These are phyloP conservation scores for Diprion similis DNA, from an alignment of 1,140 invertebrate genomes.

Conservation along the genomic window DNA sequence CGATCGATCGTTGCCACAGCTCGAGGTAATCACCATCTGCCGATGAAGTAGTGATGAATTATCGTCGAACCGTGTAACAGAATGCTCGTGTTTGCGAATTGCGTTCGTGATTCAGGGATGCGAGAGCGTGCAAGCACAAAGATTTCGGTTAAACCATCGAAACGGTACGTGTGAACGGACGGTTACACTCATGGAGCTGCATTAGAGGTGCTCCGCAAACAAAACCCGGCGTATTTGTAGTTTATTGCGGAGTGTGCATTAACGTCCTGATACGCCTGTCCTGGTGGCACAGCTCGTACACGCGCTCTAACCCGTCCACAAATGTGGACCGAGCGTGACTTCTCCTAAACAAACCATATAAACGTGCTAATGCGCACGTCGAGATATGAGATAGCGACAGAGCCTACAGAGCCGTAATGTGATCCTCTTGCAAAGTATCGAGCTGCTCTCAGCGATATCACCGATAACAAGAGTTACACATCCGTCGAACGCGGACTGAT, in stretches of 20 bases:
- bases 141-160: not conserved
- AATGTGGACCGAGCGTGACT: conserved; percentile 3
- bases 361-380: not conserved
- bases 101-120: not conserved
- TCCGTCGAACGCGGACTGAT: no score
- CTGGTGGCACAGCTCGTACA: not conserved
- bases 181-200: not conserved
- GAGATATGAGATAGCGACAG: conserved; percentile 1
- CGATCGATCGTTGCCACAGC: no score
- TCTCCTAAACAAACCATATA: conserved; percentile 1
- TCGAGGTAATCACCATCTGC: no score
- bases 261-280: not conserved
- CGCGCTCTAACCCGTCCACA: not conserved
- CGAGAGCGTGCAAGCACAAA: not conserved
- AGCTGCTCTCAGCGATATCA: no score
- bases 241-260: conserved; percentile 5
- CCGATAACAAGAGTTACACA: no score
- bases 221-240: not conserved
- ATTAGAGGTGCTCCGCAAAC: conserved; percentile 5
- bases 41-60: not conserved
- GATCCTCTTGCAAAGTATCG: no score
- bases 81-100: not conserved
- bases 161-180: not conserved
- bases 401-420: not conserved
- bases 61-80: not conserved